Evolutionary conservation across 2,113 vertebrate species (phyloP).

Genomic region (Serilophus lunatus): DNA sequence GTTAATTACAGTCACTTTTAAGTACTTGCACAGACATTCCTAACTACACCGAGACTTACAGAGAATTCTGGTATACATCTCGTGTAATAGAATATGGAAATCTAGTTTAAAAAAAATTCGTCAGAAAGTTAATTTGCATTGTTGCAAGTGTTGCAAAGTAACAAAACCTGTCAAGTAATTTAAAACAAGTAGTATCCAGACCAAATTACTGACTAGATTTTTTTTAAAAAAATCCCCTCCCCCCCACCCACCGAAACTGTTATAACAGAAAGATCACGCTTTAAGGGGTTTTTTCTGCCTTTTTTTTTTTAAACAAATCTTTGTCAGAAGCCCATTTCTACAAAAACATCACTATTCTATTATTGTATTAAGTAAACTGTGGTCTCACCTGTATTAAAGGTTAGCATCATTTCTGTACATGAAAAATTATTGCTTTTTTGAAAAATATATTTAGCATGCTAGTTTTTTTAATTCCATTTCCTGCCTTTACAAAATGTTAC

Average conservation of each 20-base stretch:
- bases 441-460: constrained; percentile 87
- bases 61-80: constrained; percentile 37
- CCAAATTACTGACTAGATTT: constrained; percentile 61
- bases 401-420: constrained; percentile 81
- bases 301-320: constrained; percentile 73
- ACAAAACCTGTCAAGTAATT: constrained; percentile 74
- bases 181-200: constrained; percentile 68
- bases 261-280: constrained; percentile 78
- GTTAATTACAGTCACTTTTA: constrained; percentile 19
- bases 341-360: constrained; percentile 71
- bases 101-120: constrained; percentile 29
- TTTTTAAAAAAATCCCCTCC: background rate
- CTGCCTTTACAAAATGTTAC: constrained; percentile 85
- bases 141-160: constrained; percentile 63
- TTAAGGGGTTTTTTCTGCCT: constrained; percentile 8
- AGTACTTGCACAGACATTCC: constrained; percentile 45
- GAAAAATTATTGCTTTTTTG: constrained; percentile 86
- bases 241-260: background rate
- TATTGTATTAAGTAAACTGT: constrained; percentile 75
- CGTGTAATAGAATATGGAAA: constrained; percentile 29
- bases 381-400: constrained; percentile 78
- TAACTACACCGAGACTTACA: constrained; percentile 28
- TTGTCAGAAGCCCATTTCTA: constrained; percentile 76
- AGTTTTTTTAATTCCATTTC: constrained; percentile 67
- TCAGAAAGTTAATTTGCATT: constrained; percentile 68